Conservation (phyloP, 2,888 invertebrate species). For the Syrista parreyssii region DNA sequence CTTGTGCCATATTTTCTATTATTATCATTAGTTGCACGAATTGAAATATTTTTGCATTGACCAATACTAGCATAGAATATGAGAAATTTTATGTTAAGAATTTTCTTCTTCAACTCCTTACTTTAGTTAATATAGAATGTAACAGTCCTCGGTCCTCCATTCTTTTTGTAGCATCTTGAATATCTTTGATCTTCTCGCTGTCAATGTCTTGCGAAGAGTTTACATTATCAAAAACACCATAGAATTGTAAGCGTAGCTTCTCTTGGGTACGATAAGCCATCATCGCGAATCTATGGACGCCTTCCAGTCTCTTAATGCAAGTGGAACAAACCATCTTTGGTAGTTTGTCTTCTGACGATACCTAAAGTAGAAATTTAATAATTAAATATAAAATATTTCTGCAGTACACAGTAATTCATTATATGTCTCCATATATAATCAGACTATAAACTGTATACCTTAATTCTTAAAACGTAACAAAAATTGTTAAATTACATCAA, state of each 20-base stretch:
- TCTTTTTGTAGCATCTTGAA: slow-evolving; percentile 55
- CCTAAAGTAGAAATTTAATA: slow-evolving; percentile 62
- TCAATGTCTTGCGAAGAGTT: slow-evolving; percentile 38
- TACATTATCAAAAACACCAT: slow-evolving; percentile 38
- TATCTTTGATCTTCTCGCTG: slow-evolving; percentile 47
- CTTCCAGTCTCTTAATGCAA: slow-evolving; percentile 75
- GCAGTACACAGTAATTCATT: neutral
- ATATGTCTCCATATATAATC: neutral
- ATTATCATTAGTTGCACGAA: too few relatives aligned
- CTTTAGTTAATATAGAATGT: slow-evolving; percentile 70
- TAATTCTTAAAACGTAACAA: slow-evolving; percentile 14
- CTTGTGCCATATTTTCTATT: too few relatives aligned
- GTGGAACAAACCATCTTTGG: slow-evolving; percentile 77
- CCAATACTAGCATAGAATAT: neutral
- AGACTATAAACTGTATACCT: neutral
- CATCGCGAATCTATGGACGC: slow-evolving; percentile 76
- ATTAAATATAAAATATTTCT: neutral
- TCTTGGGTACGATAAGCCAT: slow-evolving; percentile 75
- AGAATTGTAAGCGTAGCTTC: slow-evolving; percentile 66
- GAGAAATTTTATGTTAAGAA: neutral
- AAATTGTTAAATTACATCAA: neutral
- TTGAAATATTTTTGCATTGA: too few relatives aligned
- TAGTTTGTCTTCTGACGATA: slow-evolving; percentile 74
- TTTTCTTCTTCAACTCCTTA: slow-evolving; percentile 40
- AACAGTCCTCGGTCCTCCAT: slow-evolving; percentile 68